Evolutionary conservation across 2,113 vertebrate species (phyloP).

Genomic region (Coturnix japonica): DNA sequence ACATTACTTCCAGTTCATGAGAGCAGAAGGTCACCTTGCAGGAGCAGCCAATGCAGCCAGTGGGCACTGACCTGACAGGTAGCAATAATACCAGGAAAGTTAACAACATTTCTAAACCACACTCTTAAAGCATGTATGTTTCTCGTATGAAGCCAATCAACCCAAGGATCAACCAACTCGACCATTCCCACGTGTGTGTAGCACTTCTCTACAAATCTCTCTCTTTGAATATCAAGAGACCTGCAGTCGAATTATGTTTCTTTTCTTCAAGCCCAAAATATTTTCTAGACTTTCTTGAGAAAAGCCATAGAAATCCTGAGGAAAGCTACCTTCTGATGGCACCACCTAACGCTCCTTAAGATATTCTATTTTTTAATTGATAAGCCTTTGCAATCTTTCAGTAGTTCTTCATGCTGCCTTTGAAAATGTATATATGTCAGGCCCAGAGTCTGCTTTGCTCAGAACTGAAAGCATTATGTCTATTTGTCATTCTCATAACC

Average conservation of each 20-base stretch:
- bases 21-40: background rate
- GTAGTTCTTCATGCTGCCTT: background rate
- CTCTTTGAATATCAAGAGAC: background rate
- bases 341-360: background rate
- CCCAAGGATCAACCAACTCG: fast-evolving
- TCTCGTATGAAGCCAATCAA: background rate
- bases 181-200: background rate
- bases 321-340: background rate
- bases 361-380: background rate
- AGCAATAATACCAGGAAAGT: background rate
- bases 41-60: background rate
- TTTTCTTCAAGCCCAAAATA: background rate
- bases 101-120: background rate
- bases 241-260: background rate
- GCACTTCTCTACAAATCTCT: background rate
- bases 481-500: background rate
- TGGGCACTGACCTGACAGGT: background rate
- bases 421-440: background rate
- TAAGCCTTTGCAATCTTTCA: background rate
- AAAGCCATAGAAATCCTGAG: background rate
- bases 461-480: background rate
- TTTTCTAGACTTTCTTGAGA: background rate
- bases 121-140: background rate
- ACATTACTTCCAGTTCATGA: background rate
- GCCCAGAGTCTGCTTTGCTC: background rate